Base-by-base conservation (phyloP, 2,888 invertebrate genomes). In the Mythimna lalbum region DNA sequence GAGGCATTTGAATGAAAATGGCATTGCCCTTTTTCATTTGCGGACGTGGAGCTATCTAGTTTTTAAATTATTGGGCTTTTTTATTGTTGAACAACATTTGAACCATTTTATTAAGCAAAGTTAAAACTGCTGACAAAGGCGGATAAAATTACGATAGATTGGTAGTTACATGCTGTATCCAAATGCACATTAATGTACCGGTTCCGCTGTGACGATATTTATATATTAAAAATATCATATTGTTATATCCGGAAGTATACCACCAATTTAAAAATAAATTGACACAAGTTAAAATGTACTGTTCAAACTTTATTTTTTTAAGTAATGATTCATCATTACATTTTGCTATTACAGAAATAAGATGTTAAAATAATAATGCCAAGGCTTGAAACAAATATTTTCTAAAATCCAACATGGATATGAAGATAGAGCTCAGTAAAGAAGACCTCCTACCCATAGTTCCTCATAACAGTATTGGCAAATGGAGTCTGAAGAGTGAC, bases 401-500 rank as follows among this genome's bases (percentile, higher is more conserved):
- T 70, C 79, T 72, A 68, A 77, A 83, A 66, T 62, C 81, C 67
- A 83, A 60, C 62, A 74, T 82, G 69, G 88, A 89, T 52, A 85
- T 86, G 39, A 85, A 87, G 55, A 82, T 88, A 64, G 80, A 86
- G 67, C 85, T 87, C 60, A 76, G 76, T 72, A 83, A 86, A 21
- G 60, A 56, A 56, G 65, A 66, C 33, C 70, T 73, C n/a, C 63
- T 75, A 33, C 67, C 69, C 23, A 50, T 53, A 65, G 74, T 63
- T 73, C 67, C 85, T 73, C 74, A 78, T 39, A 79, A 59, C 62
- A 84, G 64, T 64, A 63, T 52, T 62, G 75, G 74, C 19, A 84
- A 85, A 76, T 90, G 90, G 91, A 86, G 75, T 69, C 76, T 83
- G 9, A 87, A 86, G 59, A 76, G 75, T 75, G 87, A 89, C 64